Percentiles rank a stretch among this genome's conserved stretches.
Conservation (phyloP, 2,113 vertebrate genomes). For the Onychorhynchus coronatus region DNA sequence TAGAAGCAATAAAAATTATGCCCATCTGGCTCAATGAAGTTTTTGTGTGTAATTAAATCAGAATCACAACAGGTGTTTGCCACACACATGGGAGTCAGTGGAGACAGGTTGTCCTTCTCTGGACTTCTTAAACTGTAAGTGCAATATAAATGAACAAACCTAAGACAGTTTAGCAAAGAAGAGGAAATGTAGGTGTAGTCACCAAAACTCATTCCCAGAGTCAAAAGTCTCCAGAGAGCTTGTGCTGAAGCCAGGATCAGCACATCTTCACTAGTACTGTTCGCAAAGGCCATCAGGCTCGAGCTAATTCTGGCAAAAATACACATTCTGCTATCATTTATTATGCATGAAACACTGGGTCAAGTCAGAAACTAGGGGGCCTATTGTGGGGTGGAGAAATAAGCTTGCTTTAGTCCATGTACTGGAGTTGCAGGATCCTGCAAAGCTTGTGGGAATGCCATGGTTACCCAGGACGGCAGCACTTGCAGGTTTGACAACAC, state of each 20-base stretch:
- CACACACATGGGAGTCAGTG: neutral
- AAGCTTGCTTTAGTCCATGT: neutral
- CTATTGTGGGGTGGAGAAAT: neutral
- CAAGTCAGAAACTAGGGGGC: neutral
- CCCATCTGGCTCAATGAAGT: constrained; percentile 5
- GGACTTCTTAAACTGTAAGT: neutral
- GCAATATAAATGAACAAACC: neutral
- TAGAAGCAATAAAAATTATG: constrained; percentile 1
- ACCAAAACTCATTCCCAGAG: neutral
- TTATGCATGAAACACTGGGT: neutral
- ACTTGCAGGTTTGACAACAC: neutral
- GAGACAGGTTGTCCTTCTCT: neutral
- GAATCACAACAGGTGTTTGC: neutral
- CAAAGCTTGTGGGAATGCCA: neutral
- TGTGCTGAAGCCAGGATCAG: neutral
- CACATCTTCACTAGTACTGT: neutral
- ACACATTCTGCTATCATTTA: neutral
- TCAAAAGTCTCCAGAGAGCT: neutral
- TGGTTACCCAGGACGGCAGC: neutral
- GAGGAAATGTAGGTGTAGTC: neutral
- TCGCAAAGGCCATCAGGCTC: neutral
- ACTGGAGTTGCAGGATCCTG: neutral
- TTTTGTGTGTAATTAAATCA: constrained; percentile 18
- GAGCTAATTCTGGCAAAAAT: neutral
- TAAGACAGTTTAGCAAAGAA: neutral